phyloP scores from a whole-genome alignment of 1,140 invertebrate species.

The Chironomus striatipennis region DNA sequence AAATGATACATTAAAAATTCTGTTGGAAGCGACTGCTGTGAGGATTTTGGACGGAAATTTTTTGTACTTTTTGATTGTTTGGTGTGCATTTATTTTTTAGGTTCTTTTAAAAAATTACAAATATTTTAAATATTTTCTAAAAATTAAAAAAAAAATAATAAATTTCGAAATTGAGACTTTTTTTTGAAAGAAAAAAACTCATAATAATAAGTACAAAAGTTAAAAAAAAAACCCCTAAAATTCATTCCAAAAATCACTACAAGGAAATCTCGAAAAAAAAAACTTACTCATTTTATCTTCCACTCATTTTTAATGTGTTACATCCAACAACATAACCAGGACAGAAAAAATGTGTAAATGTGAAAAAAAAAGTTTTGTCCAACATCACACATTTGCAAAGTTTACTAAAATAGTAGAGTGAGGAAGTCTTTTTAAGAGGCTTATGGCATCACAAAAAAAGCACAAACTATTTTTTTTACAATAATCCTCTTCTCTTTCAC shows the following conservation, averaged over 20 bases:
- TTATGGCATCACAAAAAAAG: background rate
- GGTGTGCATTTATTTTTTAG: too few species aligned
- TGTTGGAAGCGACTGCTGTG: too few species aligned
- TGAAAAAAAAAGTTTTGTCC: conserved; percentile 7
- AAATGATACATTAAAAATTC: background rate
- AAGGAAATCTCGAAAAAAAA: background rate
- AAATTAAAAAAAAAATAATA: too few species aligned
- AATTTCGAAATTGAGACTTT: too few species aligned
- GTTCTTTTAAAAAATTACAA: too few species aligned
- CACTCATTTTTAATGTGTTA: background rate
- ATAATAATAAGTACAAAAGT: too few species aligned
- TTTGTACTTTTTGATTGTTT: too few species aligned
- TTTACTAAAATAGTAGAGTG: background rate
- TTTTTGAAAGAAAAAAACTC: too few species aligned
- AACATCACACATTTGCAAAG: background rate
- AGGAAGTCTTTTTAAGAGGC: background rate
- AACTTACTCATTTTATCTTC: background rate
- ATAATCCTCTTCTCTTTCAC: conserved; percentile 8
- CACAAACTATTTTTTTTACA: background rate
- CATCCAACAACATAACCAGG: background rate
- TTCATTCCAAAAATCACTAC: too few species aligned
- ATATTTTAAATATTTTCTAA: too few species aligned
- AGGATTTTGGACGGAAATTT: too few species aligned
- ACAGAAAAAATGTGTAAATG: background rate
- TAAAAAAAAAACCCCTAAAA: too few species aligned